Evolutionary conservation across 2,888 invertebrate genomes (phyloP).

Genomic region (Dolomedes plantarius): DNA sequence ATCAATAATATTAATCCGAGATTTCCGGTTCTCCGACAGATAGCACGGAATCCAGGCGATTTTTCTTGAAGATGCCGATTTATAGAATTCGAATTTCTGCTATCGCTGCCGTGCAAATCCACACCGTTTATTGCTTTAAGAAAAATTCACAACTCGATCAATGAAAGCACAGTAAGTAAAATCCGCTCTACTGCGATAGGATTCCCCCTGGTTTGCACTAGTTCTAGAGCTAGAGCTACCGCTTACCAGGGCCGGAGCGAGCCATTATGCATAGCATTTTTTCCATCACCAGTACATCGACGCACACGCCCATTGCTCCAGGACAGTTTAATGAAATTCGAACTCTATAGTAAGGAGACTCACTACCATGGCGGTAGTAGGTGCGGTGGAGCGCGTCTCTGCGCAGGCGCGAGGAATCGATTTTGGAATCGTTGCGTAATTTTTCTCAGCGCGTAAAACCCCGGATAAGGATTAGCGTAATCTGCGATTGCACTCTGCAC

Average conservation of each 20-base stretch:
- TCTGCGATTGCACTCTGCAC: conserved; percentile 33
- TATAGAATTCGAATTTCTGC: conserved; percentile 4
- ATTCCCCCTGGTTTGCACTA: background rate
- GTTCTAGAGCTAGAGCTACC: background rate
- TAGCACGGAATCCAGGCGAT: background rate
- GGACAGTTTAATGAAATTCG: conserved; percentile 67
- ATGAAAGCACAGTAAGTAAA: background rate
- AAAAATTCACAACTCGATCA: conserved; percentile 1
- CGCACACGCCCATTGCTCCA: conserved; percentile 58
- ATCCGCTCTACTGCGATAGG: background rate
- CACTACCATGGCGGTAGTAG: conserved; percentile 61
- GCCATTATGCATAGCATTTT: conserved; percentile 21
- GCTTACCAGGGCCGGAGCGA: background rate
- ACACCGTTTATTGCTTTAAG: background rate
- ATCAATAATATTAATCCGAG: background rate
- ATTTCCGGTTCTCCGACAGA: background rate
- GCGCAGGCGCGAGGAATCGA: conserved; percentile 55
- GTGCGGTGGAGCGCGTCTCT: conserved; percentile 40
- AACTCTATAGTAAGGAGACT: conserved; percentile 62
- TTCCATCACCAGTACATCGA: conserved; percentile 35
- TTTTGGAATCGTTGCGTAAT: conserved; percentile 70
- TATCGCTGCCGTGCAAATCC: background rate
- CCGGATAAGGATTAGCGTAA: conserved; percentile 51
- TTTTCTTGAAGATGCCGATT: background rate
- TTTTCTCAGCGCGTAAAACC: conserved; percentile 52